Percentiles rank a stretch among this genome's conserved stretches.
Conservation (phyloP, 2,888 invertebrate genomes). For the Calliphora vomitoria region DNA sequence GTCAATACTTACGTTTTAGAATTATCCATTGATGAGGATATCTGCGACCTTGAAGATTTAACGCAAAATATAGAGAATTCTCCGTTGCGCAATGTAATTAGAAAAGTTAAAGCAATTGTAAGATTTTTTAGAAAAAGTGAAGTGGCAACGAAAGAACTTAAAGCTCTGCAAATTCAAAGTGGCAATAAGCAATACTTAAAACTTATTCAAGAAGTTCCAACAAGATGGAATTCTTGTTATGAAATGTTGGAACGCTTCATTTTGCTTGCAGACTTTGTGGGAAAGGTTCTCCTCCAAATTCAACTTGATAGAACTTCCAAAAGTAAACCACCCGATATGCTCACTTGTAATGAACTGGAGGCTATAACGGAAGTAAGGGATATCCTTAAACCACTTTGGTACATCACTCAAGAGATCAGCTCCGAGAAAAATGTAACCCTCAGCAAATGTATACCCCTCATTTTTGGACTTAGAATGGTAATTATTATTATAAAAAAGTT, state of each 20-base stretch:
- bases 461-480: constrained; percentile 21
- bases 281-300: constrained; percentile 17
- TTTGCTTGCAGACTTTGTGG: constrained; percentile 8
- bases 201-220: constrained; percentile 39
- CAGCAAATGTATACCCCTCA: constrained; percentile 32
- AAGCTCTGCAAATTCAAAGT: neutral
- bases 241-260: constrained; percentile 39
- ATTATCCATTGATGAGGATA: neutral
- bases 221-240: constrained; percentile 43
- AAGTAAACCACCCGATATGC: constrained; percentile 22
- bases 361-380: neutral
- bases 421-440: constrained; percentile 14
- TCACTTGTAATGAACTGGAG: constrained; percentile 18
- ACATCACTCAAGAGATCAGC: constrained; percentile 24
- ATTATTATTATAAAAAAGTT: neutral
- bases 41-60: neutral
- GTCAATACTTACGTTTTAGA: neutral
- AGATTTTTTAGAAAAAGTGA: constrained; percentile 13
- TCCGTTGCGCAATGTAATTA: neutral
- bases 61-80: neutral
- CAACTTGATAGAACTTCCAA: constrained; percentile 10
- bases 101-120: constrained; percentile 8
- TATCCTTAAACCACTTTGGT: constrained; percentile 1
- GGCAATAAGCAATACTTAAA: neutral
- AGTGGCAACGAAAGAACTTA: neutral